Conservation (phyloP, 2,888 invertebrate species). For the Cosmorhoe ocellata region DNA sequence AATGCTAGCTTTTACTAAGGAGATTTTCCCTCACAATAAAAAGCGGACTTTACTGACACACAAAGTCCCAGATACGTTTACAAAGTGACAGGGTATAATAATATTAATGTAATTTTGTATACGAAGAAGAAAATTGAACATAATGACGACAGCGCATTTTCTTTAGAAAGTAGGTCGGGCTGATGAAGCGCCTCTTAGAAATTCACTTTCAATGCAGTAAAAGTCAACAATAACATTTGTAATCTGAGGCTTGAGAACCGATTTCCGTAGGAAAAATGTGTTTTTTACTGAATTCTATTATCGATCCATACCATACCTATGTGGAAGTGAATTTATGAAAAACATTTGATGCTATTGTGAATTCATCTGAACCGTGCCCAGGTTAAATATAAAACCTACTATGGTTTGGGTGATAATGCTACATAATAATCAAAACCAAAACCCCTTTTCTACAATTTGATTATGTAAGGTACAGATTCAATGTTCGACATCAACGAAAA, state of each 20-base stretch:
- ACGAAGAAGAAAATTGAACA: conserved; percentile 40
- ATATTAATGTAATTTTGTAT: conserved; percentile 34
- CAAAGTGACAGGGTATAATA: conserved; percentile 26
- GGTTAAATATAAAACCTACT: too few relatives aligned
- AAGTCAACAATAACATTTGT: conserved; percentile 46
- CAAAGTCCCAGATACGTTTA: conserved; percentile 17
- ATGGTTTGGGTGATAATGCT: too few relatives aligned
- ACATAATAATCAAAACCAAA: too few relatives aligned
- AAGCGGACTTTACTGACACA: conserved; percentile 2
- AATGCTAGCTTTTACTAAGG: neutral
- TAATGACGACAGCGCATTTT: conserved; percentile 55
- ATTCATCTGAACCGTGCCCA: too few relatives aligned
- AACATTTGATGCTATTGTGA: too few relatives aligned
- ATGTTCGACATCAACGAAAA: neutral
- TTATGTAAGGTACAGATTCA: too few relatives aligned
- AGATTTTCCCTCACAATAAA: conserved; percentile 3
- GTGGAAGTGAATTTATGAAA: neutral
- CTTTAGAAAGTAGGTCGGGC: conserved; percentile 60
- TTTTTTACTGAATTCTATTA: conserved; percentile 14
- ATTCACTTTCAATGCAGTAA: conserved; percentile 51
- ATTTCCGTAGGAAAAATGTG: conserved; percentile 21
- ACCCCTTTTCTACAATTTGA: too few relatives aligned
- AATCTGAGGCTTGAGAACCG: conserved; percentile 47
- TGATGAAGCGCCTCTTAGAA: conserved; percentile 56
- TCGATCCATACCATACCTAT: conserved; percentile 5